These are phyloP conservation scores for Pachyrhynchus sulphureomaculatus DNA, from an alignment of 1,140 invertebrate genomes.

Conservation along the genomic window DNA sequence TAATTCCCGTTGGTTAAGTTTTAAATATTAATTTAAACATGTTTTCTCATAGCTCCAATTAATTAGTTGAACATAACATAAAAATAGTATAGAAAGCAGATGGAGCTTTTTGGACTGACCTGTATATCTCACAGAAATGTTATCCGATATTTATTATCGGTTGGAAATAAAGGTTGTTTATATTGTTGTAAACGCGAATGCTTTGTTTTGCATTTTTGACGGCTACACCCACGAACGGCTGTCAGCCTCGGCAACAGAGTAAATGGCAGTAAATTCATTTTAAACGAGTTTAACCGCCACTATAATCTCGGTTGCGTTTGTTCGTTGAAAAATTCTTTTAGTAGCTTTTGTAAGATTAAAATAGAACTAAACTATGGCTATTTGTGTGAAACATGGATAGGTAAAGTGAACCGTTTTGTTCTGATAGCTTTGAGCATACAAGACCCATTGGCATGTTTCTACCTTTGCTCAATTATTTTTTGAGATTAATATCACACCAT, in stretches of 20 bases:
- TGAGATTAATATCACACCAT: too few species aligned
- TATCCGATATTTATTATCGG: background rate
- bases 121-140: too few species aligned
- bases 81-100: too few species aligned
- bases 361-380: slow-evolving; percentile 3
- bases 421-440: too few species aligned
- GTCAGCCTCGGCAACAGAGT: slow-evolving; percentile 11
- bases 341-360: background rate
- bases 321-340: background rate
- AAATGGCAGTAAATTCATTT: slow-evolving; percentile 4
- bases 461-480: too few species aligned
- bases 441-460: too few species aligned
- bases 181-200: slow-evolving; percentile 4
- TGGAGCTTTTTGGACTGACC: too few species aligned
- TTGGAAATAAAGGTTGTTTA: slow-evolving; percentile 4
- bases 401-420: too few species aligned
- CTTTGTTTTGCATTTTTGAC: slow-evolving; percentile 14
- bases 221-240: background rate
- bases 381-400: background rate
- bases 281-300: background rate
- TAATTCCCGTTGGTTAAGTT: too few species aligned
- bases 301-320: background rate
- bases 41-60: too few species aligned
- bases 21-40: too few species aligned
- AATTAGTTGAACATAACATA: too few species aligned